Evolutionary conservation across 2,113 vertebrate species (phyloP), one percentile per base, ranked within the genome.

Genomic region (Dicrurus megarhynchus): DNA sequence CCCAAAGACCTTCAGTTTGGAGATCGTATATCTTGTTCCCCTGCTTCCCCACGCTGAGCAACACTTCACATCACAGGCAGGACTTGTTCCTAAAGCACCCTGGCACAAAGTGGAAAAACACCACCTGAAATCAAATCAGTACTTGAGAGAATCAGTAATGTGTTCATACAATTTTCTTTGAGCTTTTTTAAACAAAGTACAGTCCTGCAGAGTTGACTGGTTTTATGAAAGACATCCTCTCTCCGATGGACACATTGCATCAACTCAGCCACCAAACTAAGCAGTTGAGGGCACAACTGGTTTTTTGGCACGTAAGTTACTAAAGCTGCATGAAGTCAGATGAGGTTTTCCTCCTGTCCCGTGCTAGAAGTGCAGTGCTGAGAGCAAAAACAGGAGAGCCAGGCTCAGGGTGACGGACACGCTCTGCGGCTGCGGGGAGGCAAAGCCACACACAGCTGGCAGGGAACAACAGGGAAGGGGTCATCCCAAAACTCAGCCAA

Each of bases 171-270:
- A 81, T 75, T 95, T 88, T 52, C 35, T 93, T 84, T 26, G 26
- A 97, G 78, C 39, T 91, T 47, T 89, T 96, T 89, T 26, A 84
- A 95, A 70, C 14, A 11, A 88, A 67, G 89, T 63, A 73, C 59
- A 91, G 13, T 71, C 57, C 73, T 94, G 37, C 37, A 87, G 67
- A 84, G 46, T 61, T 80, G 60, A 63, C 77, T 67, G 88, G 57
- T 80, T 92, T 95, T 85, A 79, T 64, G 90, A 95, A 92, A 97
- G 83, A 42, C 9, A 7, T 82, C 44, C 88, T 50, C 61, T 92
- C 50, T 78, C 78, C 1, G 0, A 46, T 63, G 88, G 91, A 82
- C 63, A 42, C 17, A 39, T 77, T 78, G 28, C 67, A 23, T 82
- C 93, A 69, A 87, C 60, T 97, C 86, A 44, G 68, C 80, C 21